phyloP scores from a whole-genome alignment of 2,113 vertebrate species.

The Orthonyx spaldingii region DNA sequence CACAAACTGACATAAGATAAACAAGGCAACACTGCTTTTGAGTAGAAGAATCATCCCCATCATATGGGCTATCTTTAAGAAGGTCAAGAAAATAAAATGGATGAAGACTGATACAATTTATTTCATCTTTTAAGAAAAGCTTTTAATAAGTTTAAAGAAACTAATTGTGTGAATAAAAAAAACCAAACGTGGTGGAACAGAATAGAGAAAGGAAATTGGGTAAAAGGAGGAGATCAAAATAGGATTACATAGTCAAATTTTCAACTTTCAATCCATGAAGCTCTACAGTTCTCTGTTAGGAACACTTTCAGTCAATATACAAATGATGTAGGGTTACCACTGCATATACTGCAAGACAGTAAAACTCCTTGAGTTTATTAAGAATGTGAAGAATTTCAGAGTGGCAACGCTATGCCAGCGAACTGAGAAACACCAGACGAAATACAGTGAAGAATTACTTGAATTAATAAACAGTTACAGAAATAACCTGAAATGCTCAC shows the following conservation, averaged over 20 bases:
- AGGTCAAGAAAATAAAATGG: neutral
- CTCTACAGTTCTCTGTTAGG: neutral
- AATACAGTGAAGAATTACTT: neutral
- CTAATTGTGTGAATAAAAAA: neutral
- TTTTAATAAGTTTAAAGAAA: neutral
- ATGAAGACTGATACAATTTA: neutral
- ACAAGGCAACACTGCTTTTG: neutral
- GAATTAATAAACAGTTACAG: neutral
- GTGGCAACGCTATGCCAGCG: neutral
- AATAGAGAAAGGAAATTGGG: neutral
- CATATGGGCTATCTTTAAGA: neutral
- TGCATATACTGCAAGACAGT: neutral
- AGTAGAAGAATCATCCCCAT: neutral
- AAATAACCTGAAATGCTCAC: constrained; percentile 6
- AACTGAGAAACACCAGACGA: neutral
- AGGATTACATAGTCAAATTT: neutral
- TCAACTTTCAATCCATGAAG: neutral
- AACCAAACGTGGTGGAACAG: neutral
- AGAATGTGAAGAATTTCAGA: constrained; percentile 8
- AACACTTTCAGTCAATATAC: neutral
- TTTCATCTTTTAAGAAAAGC: neutral
- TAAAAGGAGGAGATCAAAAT: neutral
- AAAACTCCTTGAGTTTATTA: neutral
- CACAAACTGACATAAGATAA: neutral
- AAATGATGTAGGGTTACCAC: neutral